Percentiles rank a stretch among this genome's conserved stretches.
These are phyloP conservation scores for Liasis olivaceus DNA, from an alignment of 2,797 vertebrate species.

Conservation along the genomic window DNA sequence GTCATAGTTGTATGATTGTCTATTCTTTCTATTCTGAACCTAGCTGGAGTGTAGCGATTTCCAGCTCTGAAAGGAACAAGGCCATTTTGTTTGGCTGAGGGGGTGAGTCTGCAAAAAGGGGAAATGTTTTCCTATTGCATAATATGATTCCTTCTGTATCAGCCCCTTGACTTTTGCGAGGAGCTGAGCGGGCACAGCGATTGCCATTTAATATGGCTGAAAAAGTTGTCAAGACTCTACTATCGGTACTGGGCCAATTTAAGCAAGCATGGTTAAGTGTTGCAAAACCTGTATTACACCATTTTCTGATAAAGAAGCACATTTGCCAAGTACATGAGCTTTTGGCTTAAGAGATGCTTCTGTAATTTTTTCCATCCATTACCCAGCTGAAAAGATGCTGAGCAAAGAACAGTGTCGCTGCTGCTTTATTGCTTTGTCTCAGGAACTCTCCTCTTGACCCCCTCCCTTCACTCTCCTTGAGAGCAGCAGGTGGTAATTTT, in stretches of 20 bases:
- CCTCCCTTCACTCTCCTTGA: constrained; percentile 42
- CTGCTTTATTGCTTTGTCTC: constrained; percentile 65
- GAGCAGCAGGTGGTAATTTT: constrained; percentile 58
- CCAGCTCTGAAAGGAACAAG: not conserved
- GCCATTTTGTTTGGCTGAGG: not conserved
- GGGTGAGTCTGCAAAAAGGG: not conserved
- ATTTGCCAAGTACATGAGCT: constrained; percentile 47
- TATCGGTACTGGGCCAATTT: constrained; percentile 30
- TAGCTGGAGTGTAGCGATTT: not conserved
- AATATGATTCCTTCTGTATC: not conserved
- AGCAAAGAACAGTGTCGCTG: constrained; percentile 56
- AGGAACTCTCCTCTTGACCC: constrained; percentile 54
- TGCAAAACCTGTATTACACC: constrained; percentile 39
- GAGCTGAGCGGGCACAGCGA: constrained; percentile 21
- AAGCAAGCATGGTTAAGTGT: constrained; percentile 36
- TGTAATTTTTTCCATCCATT: constrained; percentile 57
- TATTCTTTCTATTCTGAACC: not conserved
- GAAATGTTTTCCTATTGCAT: not conserved
- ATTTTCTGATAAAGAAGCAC: constrained; percentile 20
- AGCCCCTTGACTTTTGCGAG: not conserved
- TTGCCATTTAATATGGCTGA: constrained; percentile 43
- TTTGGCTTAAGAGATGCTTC: constrained; percentile 54
- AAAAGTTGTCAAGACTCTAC: constrained; percentile 21
- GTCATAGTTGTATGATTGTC: not conserved
- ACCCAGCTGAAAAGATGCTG: constrained; percentile 54